Conservation (phyloP, 2,888 invertebrate species). For the Campoletis raptor region DNA sequence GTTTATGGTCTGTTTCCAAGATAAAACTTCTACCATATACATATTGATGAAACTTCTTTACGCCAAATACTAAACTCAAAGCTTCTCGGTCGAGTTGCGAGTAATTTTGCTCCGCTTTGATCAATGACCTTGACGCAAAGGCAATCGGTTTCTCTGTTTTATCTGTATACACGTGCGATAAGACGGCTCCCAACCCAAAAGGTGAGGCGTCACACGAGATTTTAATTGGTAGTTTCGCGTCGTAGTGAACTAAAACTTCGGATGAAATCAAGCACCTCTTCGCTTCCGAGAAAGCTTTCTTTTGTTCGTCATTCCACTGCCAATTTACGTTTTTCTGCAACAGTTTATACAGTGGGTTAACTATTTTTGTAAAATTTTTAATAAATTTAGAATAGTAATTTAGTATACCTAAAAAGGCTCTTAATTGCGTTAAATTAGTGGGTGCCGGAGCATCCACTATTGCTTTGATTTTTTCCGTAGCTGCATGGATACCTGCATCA, state of each 20-base stretch:
- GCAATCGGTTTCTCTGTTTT: slow-evolving; percentile 66
- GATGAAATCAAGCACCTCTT: slow-evolving; percentile 29
- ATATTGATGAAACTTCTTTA: slow-evolving; percentile 46
- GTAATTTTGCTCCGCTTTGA: slow-evolving; percentile 68
- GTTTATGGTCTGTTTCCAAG: slow-evolving; percentile 55
- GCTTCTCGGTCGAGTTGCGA: slow-evolving; percentile 77
- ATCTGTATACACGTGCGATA: slow-evolving; percentile 69
- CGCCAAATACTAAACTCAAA: slow-evolving; percentile 77
- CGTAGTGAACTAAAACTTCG: slow-evolving; percentile 67
- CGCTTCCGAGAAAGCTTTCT: background rate
- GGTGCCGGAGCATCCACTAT: slow-evolving; percentile 39
- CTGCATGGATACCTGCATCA: slow-evolving; percentile 24
- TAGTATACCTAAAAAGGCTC: slow-evolving; percentile 53
- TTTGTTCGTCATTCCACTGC: slow-evolving; percentile 24
- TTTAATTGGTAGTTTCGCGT: slow-evolving; percentile 70
- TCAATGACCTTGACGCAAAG: slow-evolving; percentile 66
- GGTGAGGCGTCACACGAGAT: slow-evolving; percentile 82
- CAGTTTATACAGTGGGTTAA: slow-evolving; percentile 45
- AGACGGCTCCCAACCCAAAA: slow-evolving; percentile 77
- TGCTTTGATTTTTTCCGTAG: slow-evolving; percentile 36
- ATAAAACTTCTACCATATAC: slow-evolving; percentile 35
- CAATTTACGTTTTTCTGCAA: slow-evolving; percentile 35
- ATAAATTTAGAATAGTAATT: slow-evolving; percentile 64
- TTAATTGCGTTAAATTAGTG: slow-evolving; percentile 17
- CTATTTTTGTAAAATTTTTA: slow-evolving; percentile 30